These are phyloP conservation scores for Heliconius congener DNA, from an alignment of 1,140 invertebrate genomes.

Conservation along the genomic window DNA sequence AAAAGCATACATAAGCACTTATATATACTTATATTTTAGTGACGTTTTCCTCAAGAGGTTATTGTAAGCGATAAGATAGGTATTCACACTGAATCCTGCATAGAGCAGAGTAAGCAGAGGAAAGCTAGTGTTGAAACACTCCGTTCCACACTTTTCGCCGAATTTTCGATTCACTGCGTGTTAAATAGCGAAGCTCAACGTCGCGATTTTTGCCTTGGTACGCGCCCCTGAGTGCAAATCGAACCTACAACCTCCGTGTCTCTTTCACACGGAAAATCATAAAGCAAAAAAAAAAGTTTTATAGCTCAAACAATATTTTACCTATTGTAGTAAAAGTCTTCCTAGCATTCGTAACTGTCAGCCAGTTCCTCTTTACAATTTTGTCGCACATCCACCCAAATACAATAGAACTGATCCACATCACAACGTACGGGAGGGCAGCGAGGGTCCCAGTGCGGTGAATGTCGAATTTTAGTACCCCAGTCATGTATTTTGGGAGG, in stretches of 20 bases:
- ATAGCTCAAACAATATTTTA: conserved; percentile 42
- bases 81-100: no score
- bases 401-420: conserved; percentile 84
- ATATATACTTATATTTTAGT: background rate
- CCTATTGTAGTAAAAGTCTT: conserved; percentile 84
- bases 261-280: background rate
- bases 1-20: background rate
- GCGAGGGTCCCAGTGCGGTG: conserved; percentile 84
- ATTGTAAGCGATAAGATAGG: background rate
- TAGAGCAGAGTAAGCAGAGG: no score
- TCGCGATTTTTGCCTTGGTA: no score
- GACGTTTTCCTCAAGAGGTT: background rate
- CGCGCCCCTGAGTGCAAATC: no score
- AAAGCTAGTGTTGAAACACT: no score
- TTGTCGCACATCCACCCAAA: conserved; percentile 84
- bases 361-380: conserved; percentile 79
- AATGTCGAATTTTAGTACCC: conserved; percentile 90
- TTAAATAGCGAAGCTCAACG: no score
- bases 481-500: conserved; percentile 92
- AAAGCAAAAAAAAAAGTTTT: background rate
- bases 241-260: no score
- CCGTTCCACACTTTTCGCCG: no score
- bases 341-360: conserved; percentile 82
- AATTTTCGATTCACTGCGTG: no score
- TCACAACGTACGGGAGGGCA: conserved; percentile 83